Conservation (phyloP, 1,140 invertebrate species). For the Globodera ellingtonae region DNA sequence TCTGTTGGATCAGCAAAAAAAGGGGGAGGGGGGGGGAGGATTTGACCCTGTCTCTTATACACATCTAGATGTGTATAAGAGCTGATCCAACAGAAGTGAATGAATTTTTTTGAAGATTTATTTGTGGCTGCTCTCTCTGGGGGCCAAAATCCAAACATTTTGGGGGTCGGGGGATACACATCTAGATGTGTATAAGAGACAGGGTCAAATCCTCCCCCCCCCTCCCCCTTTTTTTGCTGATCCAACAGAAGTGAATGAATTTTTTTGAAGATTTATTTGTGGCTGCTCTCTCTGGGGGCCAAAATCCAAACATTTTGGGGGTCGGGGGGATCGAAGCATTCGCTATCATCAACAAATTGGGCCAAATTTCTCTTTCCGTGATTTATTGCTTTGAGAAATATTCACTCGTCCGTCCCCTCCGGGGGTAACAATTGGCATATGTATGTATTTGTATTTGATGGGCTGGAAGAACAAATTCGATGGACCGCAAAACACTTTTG, state of each 20-base stretch:
- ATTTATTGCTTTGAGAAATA: background rate
- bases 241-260: background rate
- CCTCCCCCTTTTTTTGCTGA: background rate
- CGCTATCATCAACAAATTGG: background rate
- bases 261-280: slow-evolving; percentile 24
- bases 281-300: background rate
- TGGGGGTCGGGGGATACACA: too few relatives aligned
- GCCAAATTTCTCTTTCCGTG: background rate
- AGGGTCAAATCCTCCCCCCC: too few relatives aligned
- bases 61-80: too few relatives aligned
- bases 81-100: background rate
- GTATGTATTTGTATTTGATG: background rate
- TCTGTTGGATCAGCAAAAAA: background rate
- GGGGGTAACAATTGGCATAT: background rate
- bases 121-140: background rate
- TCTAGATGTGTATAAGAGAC: too few relatives aligned
- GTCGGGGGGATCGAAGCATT: background rate
- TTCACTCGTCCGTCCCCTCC: background rate
- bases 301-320: background rate
- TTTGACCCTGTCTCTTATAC: too few relatives aligned
- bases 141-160: background rate
- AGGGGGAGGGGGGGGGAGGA: too few relatives aligned
- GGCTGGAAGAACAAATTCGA: background rate
- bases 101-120: slow-evolving; percentile 20
- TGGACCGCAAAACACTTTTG: background rate